Evolutionary conservation across 2,888 invertebrate genomes (phyloP).

Genomic region (Drosophila maculinotata): DNA sequence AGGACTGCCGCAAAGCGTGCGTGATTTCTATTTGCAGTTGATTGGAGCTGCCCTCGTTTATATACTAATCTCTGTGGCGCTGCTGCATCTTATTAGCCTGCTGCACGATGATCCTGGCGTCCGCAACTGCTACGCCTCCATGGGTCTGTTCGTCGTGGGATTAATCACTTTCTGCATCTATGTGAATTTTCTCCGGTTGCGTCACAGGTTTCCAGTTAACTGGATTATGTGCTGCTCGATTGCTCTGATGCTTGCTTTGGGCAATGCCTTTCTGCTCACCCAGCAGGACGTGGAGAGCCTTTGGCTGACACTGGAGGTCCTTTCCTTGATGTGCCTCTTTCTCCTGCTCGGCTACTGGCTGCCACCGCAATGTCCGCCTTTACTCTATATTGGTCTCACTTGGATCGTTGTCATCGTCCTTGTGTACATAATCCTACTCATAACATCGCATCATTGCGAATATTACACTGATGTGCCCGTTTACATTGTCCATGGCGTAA

Average conservation of each 20-base stretch:
- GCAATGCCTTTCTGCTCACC: slow-evolving; percentile 26
- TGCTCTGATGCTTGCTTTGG: slow-evolving; percentile 39
- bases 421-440: slow-evolving; percentile 2
- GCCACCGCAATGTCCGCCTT: slow-evolving; percentile 9
- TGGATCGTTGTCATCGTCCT: not conserved
- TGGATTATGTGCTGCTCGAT: slow-evolving; percentile 47
- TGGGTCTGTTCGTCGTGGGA: slow-evolving; percentile 14
- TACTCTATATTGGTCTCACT: slow-evolving; percentile 13
- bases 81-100: slow-evolving; percentile 15
- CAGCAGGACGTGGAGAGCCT: slow-evolving; percentile 1
- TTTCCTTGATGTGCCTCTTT: slow-evolving; percentile 33
- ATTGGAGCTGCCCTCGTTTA: slow-evolving; percentile 38
- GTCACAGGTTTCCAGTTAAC: slow-evolving; percentile 43
- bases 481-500: not conserved
- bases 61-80: slow-evolving; percentile 10
- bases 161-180: slow-evolving; percentile 38
- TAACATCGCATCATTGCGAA: accelerated
- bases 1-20: slow-evolving; percentile 6
- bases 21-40: slow-evolving; percentile 35
- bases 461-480: not conserved
- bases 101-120: not conserved
- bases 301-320: slow-evolving; percentile 29
- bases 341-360: slow-evolving; percentile 40
- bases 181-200: slow-evolving; percentile 30
- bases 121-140: not conserved